A percentile compares a stretch with the other conserved stretches of the same genome.
phyloP scores from a whole-genome alignment of 2,113 vertebrate genomes.

The Pithys albifrons region DNA sequence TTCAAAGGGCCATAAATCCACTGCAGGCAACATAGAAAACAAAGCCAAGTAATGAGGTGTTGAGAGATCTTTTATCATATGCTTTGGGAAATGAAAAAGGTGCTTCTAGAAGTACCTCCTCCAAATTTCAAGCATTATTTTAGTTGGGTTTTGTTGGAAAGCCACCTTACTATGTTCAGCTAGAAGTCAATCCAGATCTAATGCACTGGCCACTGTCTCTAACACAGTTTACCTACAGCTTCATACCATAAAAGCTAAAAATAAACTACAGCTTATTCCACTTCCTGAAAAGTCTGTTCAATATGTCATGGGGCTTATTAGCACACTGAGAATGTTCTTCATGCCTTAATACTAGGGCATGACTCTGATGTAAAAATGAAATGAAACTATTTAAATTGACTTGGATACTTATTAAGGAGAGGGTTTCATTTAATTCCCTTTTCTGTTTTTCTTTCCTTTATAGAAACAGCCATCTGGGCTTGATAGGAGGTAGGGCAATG shows the following conservation, averaged over 20 bases:
- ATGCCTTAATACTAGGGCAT: conserved; percentile 55
- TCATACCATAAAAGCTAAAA: neutral
- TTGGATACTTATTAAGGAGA: conserved; percentile 63
- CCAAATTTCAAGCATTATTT: neutral
- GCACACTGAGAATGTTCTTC: conserved; percentile 49
- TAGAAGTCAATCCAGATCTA: neutral
- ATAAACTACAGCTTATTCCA: conserved; percentile 14
- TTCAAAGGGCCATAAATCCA: neutral
- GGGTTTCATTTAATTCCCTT: conserved; percentile 44
- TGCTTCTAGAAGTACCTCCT: neutral
- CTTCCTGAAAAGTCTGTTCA: conserved; percentile 29
- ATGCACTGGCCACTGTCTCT: neutral
- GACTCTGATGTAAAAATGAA: conserved; percentile 62
- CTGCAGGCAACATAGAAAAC: neutral
- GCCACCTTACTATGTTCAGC: neutral
- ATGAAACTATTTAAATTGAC: conserved; percentile 62
- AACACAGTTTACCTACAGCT: neutral
- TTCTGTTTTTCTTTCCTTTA: conserved; percentile 44
- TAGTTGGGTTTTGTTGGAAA: neutral
- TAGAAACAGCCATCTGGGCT: conserved; percentile 49
- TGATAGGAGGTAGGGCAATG: conserved; percentile 49
- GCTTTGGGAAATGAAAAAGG: neutral
- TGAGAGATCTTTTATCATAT: neutral
- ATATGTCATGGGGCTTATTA: conserved; percentile 55
- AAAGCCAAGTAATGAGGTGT: neutral